Conservation (phyloP, 2,888 invertebrate species). For the Rhingia rostrata region DNA sequence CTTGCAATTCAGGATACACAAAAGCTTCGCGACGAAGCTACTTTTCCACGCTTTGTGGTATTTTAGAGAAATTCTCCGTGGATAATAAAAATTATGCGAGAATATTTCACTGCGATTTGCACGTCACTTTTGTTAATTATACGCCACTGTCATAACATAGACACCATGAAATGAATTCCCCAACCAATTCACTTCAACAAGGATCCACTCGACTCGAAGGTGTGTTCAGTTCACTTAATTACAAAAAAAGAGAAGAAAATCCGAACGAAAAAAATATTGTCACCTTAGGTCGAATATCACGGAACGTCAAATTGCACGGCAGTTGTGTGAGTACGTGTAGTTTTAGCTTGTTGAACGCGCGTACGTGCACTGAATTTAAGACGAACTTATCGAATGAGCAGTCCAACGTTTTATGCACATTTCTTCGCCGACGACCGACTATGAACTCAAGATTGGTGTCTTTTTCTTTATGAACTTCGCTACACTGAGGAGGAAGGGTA, state of each 20-base stretch:
- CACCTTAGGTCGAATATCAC: constrained; percentile 52
- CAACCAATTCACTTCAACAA: constrained; percentile 56
- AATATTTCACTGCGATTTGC: constrained; percentile 71
- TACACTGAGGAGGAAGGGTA: constrained; percentile 14
- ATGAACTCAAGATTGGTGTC: constrained; percentile 50
- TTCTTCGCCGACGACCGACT: constrained; percentile 55
- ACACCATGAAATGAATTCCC: constrained; percentile 41
- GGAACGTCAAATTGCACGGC: constrained; percentile 3
- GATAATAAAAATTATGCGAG: constrained; percentile 40
- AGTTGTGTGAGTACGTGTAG: constrained; percentile 31
- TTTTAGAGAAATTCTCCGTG: constrained; percentile 35
- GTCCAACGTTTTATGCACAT: constrained; percentile 68
- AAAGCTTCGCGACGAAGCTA: constrained; percentile 43
- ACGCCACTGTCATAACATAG: constrained; percentile 53
- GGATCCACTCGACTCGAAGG: constrained; percentile 45
- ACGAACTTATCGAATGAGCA: constrained; percentile 66
- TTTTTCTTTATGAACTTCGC: neutral
- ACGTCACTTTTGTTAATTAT: constrained; percentile 74
- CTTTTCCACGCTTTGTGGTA: constrained; percentile 43
- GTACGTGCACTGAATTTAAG: constrained; percentile 74
- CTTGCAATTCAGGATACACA: constrained; percentile 65
- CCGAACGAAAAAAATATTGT: constrained; percentile 21
- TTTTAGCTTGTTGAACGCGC: constrained; percentile 69
- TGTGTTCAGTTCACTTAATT: constrained; percentile 71
- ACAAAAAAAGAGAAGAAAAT: constrained; percentile 25